Conservation (phyloP, 2,888 invertebrate species). For the Drosophila anomalata region DNA sequence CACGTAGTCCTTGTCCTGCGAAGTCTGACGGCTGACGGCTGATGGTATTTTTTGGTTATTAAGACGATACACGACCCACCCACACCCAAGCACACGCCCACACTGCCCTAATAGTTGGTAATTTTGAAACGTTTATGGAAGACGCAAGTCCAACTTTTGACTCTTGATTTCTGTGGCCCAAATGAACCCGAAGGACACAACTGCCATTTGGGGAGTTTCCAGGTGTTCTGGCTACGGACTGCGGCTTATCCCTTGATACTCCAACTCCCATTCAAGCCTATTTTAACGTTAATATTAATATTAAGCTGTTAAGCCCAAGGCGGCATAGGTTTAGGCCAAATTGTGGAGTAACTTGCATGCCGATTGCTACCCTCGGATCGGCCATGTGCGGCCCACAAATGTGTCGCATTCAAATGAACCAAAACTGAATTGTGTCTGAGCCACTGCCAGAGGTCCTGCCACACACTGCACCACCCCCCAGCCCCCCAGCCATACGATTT, state of each 20-base stretch:
- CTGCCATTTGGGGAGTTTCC: constrained; percentile 23
- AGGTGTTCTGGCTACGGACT: neutral
- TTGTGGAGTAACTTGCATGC: neutral
- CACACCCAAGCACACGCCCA: constrained; percentile 17
- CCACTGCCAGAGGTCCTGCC: constrained; percentile 10
- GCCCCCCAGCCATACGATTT: neutral
- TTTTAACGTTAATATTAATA: neutral
- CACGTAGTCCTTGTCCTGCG: constrained; percentile 25
- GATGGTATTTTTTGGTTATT: constrained; percentile 77
- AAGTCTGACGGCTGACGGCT: constrained; percentile 48
- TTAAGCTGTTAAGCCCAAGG: neutral
- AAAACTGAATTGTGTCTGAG: constrained; percentile 57
- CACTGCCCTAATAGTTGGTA: constrained; percentile 58
- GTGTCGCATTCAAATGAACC: constrained; percentile 67
- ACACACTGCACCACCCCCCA: neutral
- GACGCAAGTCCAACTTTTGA: constrained; percentile 61
- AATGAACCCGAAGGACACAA: constrained; percentile 59
- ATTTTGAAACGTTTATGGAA: constrained; percentile 57
- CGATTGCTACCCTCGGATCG: constrained; percentile 16
- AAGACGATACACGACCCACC: constrained; percentile 60
- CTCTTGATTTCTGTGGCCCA: constrained; percentile 75
- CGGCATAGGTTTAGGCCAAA: neutral
- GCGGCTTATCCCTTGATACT: neutral
- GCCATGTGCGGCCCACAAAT: constrained; percentile 40
- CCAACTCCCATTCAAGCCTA: too few relatives aligned